A percentile compares a stretch with the other conserved stretches of the same genome.
Conservation (phyloP, 2,888 invertebrate genomes). For the Ypsolopha sequella region DNA sequence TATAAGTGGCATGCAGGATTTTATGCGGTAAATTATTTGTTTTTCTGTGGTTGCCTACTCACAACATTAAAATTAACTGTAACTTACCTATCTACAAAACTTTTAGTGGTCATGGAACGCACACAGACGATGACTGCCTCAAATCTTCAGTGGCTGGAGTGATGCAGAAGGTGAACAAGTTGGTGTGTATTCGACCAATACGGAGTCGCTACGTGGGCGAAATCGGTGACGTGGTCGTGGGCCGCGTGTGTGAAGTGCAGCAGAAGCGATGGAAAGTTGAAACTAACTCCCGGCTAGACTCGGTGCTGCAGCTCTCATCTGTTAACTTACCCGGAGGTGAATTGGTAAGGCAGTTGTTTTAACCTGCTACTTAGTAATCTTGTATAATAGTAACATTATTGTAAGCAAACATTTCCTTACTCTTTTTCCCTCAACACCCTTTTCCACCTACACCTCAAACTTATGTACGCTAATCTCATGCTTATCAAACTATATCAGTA, state of each 20-base stretch:
- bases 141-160: slow-evolving; percentile 96
- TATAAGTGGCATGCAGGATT: slow-evolving; percentile 85
- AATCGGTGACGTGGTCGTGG: slow-evolving; percentile 97
- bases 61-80: too few relatives aligned
- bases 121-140: slow-evolving; percentile 84
- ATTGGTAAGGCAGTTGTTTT: slow-evolving; percentile 71
- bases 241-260: slow-evolving; percentile 93
- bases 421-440: too few relatives aligned
- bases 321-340: slow-evolving; percentile 99
- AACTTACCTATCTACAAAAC: background rate
- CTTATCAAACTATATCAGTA: too few relatives aligned
- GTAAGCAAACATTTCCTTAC: too few relatives aligned
- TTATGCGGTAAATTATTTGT: slow-evolving; percentile 77
- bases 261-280: slow-evolving; percentile 96
- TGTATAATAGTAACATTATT: background rate
- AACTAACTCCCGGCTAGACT: slow-evolving; percentile 91
- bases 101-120: slow-evolving; percentile 96
- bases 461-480: too few relatives aligned
- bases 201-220: slow-evolving; percentile 94
- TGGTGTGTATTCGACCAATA: slow-evolving; percentile 91
- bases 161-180: slow-evolving; percentile 93
- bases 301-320: slow-evolving; percentile 88
- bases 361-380: background rate
- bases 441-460: too few relatives aligned
- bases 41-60: too few relatives aligned